Evolutionary conservation across 2,797 vertebrate genomes (phyloP).

Genomic region (Chaetophractus vellerosus): DNA sequence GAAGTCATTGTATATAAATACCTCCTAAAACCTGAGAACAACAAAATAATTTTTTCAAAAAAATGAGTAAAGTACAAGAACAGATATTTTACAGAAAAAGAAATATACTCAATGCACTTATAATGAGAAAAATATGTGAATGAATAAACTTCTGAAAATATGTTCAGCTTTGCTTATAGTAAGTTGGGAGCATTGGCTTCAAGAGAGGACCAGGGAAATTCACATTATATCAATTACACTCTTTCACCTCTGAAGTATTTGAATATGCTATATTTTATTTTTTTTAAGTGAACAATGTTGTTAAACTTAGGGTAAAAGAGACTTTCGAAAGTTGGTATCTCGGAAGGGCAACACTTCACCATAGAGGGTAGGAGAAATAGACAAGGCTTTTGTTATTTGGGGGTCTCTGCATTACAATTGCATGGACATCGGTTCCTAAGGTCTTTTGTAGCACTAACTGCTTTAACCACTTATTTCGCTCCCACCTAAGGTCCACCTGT

Average conservation of each 20-base stretch:
- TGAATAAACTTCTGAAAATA: neutral
- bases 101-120: neutral
- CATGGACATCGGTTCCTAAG: neutral
- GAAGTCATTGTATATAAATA: neutral
- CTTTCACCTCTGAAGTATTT: neutral
- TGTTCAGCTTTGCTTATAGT: neutral
- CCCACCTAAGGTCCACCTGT: neutral
- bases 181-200: neutral
- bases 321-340: neutral
- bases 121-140: neutral
- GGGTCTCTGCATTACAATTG: neutral
- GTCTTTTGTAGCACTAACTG: constrained; percentile 38
- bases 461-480: neutral
- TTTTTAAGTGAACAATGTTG: no score
- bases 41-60: neutral
- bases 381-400: neutral
- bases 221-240: neutral
- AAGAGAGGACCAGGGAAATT: neutral
- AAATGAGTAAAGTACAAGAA: neutral
- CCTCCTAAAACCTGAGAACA: neutral
- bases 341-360: neutral
- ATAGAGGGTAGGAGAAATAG: neutral
- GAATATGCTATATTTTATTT: neutral
- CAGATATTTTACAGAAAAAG: neutral
- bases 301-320: neutral